Evolutionary conservation across 2,888 invertebrate species (phyloP), one percentile per base, ranked within the genome.

Genomic region (Caenorhabditis doughertyi): DNA sequence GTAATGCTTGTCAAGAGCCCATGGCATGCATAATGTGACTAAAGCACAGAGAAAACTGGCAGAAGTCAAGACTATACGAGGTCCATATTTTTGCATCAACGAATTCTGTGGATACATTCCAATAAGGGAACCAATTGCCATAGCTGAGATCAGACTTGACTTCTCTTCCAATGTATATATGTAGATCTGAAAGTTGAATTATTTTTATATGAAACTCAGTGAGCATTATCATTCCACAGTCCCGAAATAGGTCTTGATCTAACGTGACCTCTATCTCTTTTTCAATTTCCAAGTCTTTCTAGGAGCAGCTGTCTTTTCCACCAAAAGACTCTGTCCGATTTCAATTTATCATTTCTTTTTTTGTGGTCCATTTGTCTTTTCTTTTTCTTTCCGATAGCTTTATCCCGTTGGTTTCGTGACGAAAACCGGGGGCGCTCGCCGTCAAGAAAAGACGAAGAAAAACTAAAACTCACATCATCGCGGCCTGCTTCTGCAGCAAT

Each of bases 21-120:
- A 71, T 27, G 85, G 85, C 44, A 84, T 44, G 53, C 80, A 70
- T 13, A 64, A 67, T 3, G 85, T 85, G n/a, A 81, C 68, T 49
- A 73, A 49, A 3, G 84, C 79, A 53, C 77, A 84, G 21, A 84
- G 56, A 1, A 81, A 21, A 67, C 80, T 79, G 23, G 85, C 81
- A 9, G 27, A 25, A 7, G 80, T 82, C n/a, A 85, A 62, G 1
- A 80, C 65, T 3, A 44, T 25, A 18, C 84, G 72, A 0, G 85
- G 76, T 7, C 85, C 85, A 42, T 80, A 84, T 35, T 62, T 53
- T 49, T 80, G 80, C 77, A 85, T 81, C 44, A 85, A 39, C 32
- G 44, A 23, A 49, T 84, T 85, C 64, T 84, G 84, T 8, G 85
- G 84, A 60, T 85, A 85, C 85, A 85, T 84, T 62, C 85, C 85